Conservation (phyloP, 2,797 vertebrate species). For the Scolopax rusticola region DNA sequence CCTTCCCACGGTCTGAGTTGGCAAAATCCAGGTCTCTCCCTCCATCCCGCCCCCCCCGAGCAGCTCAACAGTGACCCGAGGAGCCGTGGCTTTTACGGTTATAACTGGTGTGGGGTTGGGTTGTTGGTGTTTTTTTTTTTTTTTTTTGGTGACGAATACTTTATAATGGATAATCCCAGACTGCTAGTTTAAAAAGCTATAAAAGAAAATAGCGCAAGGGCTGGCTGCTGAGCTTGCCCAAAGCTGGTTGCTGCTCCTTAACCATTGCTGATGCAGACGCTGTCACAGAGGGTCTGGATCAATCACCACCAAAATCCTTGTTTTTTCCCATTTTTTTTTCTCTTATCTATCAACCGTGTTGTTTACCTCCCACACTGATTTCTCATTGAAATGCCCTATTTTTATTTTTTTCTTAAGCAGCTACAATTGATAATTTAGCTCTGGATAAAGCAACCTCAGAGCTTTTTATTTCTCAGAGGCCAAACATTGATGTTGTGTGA, state of each 20-base stretch:
- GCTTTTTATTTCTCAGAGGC: conserved; percentile 76
- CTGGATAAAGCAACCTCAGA: conserved; percentile 60
- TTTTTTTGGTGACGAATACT: conserved; percentile 39
- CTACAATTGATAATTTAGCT: conserved; percentile 76
- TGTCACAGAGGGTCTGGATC: neutral
- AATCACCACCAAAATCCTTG: neutral
- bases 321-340: neutral
- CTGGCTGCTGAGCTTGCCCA: conserved; percentile 24
- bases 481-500: conserved; percentile 79
- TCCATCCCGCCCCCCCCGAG: accelerated
- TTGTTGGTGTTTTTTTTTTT: neutral
- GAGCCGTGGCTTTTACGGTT: neutral
- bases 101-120: accelerated
- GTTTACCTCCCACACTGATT: neutral
- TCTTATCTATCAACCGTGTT: neutral
- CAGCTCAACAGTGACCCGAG: accelerated
- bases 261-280: accelerated
- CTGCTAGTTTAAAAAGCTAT: conserved; percentile 66
- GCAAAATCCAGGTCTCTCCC: neutral
- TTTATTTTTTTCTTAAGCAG: conserved; percentile 10
- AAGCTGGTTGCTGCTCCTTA: neutral
- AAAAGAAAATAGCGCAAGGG: neutral
- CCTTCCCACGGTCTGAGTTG: accelerated
- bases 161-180: conserved; percentile 57
- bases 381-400: neutral